These are phyloP conservation scores for Drosophila pegasa DNA, from an alignment of 2,888 invertebrate genomes.

Conservation along the genomic window DNA sequence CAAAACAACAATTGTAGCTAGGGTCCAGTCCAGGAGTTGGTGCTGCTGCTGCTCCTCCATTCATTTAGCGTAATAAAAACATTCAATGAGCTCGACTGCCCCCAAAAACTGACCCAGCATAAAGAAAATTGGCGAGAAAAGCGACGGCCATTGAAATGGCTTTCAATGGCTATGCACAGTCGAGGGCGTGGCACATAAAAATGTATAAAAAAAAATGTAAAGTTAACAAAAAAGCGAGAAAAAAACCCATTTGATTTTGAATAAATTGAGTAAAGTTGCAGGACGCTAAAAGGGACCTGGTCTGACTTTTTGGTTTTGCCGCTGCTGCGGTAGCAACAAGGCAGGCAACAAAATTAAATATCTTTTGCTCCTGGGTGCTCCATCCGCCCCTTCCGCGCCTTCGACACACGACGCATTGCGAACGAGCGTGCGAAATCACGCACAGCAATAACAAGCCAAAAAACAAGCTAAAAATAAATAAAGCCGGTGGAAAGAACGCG, in stretches of 20 bases:
- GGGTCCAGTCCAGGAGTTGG: conserved; percentile 46
- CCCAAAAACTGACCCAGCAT: conserved; percentile 56
- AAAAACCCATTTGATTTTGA: conserved; percentile 80
- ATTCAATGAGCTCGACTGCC: conserved; percentile 65
- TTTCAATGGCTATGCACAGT: conserved; percentile 66
- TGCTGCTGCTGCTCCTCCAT: conserved; percentile 24
- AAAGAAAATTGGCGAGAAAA: conserved; percentile 81
- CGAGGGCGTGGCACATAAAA: conserved; percentile 42
- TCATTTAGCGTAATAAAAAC: conserved; percentile 78
- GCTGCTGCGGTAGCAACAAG: conserved; percentile 12
- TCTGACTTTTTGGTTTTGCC: conserved; percentile 1
- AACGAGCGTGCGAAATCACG: conserved; percentile 69
- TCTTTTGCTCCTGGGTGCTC: conserved; percentile 22
- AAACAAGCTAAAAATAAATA: conserved; percentile 52
- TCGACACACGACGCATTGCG: conserved; percentile 42
- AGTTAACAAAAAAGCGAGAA: conserved; percentile 42
- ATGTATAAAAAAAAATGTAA: conserved; percentile 16
- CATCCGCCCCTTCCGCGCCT: no score
- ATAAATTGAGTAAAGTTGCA: conserved; percentile 77
- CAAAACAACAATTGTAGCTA: conserved; percentile 40
- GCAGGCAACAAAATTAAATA: conserved; percentile 68
- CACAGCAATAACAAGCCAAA: conserved; percentile 63
- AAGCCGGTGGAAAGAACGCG: conserved; percentile 21
- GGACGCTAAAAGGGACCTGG: conserved; percentile 36
- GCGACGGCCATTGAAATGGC: conserved; percentile 76